These are phyloP conservation scores for Coregonus clupeaformis DNA, from an alignment of 2,113 vertebrate genomes.

Conservation along the genomic window DNA sequence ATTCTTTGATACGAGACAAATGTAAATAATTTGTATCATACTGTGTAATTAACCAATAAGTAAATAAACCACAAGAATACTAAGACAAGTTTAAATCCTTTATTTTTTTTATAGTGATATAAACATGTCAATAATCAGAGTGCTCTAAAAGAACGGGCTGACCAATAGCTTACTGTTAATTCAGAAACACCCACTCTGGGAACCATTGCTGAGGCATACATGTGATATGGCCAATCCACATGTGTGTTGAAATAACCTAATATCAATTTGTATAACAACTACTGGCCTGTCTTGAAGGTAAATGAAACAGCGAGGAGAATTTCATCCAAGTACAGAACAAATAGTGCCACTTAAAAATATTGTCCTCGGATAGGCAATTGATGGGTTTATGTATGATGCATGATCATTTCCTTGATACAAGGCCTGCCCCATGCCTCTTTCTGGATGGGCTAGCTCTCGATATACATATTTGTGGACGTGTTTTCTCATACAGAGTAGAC, in stretches of 20 bases:
- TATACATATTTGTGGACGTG: background rate
- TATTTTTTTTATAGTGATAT: conserved; percentile 28
- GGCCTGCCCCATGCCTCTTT: background rate
- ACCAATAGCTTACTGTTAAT: background rate
- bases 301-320: conserved; percentile 15
- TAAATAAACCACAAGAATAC: conserved; percentile 49
- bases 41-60: conserved; percentile 55
- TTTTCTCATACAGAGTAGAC: background rate
- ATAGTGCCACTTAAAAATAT: background rate
- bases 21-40: conserved; percentile 67
- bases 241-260: conserved; percentile 5
- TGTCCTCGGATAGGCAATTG: background rate
- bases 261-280: conserved; percentile 46
- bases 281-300: conserved; percentile 55
- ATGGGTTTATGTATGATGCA: background rate
- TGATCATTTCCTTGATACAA: background rate
- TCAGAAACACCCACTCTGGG: too few species aligned
- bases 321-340: background rate
- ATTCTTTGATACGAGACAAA: conserved; percentile 51
- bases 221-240: background rate
- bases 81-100: conserved; percentile 6
- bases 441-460: background rate
- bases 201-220: background rate
- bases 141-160: background rate
- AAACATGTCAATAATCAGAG: background rate